Evolutionary conservation across 2,888 invertebrate genomes (phyloP).

Genomic region (Scaptomyza cyrtandrae): DNA sequence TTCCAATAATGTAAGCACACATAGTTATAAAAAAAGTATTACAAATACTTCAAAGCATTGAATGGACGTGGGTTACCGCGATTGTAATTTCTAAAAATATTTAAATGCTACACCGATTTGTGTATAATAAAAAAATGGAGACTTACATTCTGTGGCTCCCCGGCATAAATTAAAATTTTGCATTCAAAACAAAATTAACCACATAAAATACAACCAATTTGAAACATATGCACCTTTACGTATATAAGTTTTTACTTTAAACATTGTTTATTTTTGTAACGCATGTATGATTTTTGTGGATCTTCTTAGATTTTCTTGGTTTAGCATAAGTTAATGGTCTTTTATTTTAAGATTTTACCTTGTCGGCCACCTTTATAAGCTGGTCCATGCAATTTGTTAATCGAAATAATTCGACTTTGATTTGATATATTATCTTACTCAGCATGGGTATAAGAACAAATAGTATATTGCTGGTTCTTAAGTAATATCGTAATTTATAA

Average conservation of each 20-base stretch:
- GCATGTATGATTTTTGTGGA: constrained; percentile 34
- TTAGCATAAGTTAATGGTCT: constrained; percentile 53
- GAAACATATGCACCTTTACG: constrained; percentile 22
- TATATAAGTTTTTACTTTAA: constrained; percentile 55
- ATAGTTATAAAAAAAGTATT: constrained; percentile 58
- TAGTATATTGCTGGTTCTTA: constrained; percentile 22
- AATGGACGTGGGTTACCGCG: constrained; percentile 6
- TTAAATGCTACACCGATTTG: constrained; percentile 2
- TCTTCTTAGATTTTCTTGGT: constrained; percentile 44
- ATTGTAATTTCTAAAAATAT: constrained; percentile 13
- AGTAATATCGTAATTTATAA: constrained; percentile 20
- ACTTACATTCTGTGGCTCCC: background rate
- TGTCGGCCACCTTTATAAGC: constrained; percentile 34
- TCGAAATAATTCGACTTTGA: constrained; percentile 30
- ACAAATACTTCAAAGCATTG: constrained; percentile 58
- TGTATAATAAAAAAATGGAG: constrained; percentile 4
- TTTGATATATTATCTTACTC: constrained; percentile 20
- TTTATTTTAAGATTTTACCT: constrained; percentile 47
- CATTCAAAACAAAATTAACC: constrained; percentile 15
- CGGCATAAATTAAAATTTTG: constrained; percentile 15
- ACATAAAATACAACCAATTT: constrained; percentile 17
- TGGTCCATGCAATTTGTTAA: constrained; percentile 36
- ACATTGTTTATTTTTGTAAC: constrained; percentile 31
- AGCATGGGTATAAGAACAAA: constrained; percentile 26
- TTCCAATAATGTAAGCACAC: constrained; percentile 42